Percentiles rank a stretch among this genome's conserved stretches.
phyloP scores from a whole-genome alignment of 30 jellyfish, hydroid and myxozoan genomes.

The Sanderia malayensis region DNA sequence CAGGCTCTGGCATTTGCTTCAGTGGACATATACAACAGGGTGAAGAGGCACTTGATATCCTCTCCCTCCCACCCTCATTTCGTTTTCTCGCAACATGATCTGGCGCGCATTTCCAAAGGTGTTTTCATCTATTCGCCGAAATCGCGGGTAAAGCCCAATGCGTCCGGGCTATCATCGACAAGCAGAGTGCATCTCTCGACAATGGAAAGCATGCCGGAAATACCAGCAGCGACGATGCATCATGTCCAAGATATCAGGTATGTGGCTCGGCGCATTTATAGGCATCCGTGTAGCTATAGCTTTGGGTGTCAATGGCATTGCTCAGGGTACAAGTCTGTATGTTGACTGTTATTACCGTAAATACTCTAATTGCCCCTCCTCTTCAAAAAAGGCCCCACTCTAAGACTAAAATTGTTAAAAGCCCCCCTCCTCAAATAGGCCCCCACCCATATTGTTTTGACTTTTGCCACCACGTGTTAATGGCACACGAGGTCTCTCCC shows the following conservation, averaged over 20 bases:
- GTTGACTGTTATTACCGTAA: too few species aligned
- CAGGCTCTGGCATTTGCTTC: conserved; percentile 61
- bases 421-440: too few species aligned
- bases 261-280: too few species aligned
- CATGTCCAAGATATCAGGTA: conserved; percentile 27
- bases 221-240: background rate
- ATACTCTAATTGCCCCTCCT: too few species aligned
- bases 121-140: conserved; percentile 53
- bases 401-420: too few species aligned
- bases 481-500: too few species aligned
- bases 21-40: conserved; percentile 28
- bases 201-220: conserved; percentile 41
- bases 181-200: background rate
- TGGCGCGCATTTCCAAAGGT: conserved; percentile 61
- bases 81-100: conserved; percentile 67
- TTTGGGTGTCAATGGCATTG: too few species aligned
- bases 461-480: too few species aligned
- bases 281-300: too few species aligned
- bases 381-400: too few species aligned
- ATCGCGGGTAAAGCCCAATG: conserved; percentile 26
- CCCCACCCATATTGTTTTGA: too few species aligned
- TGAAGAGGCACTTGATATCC: conserved; percentile 17
- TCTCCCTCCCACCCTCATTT: conserved; percentile 39
- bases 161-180: conserved; percentile 10
- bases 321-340: too few species aligned